phyloP scores from a whole-genome alignment of 53 echinoderm and acorn worm species.

The Actinopyga echinites region DNA sequence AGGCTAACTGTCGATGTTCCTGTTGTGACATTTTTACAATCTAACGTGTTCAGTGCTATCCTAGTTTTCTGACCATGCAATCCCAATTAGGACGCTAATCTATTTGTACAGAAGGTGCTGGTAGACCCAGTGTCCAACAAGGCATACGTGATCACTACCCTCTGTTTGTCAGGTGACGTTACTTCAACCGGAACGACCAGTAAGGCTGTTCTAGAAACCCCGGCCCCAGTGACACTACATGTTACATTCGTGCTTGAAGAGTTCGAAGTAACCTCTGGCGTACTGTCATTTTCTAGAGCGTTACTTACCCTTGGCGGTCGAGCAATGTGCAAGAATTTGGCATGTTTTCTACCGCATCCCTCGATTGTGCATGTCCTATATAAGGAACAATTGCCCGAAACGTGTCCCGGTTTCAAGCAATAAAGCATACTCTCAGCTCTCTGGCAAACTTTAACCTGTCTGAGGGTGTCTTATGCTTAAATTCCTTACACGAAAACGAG shows the following conservation, averaged over 20 bases:
- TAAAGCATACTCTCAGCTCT: constrained; percentile 36
- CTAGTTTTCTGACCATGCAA: background rate
- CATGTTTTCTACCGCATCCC: constrained; percentile 61
- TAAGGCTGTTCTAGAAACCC: constrained; percentile 48
- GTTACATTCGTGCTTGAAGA: background rate
- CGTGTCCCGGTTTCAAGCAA: constrained; percentile 47
- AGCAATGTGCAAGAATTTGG: constrained; percentile 52
- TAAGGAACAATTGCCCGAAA: constrained; percentile 33
- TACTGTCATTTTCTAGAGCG: background rate
- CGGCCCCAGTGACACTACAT: constrained; percentile 62
- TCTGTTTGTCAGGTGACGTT: background rate
- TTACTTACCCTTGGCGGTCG: background rate
- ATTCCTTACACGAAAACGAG: constrained; percentile 37
- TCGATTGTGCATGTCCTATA: constrained; percentile 42
- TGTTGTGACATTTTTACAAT: background rate
- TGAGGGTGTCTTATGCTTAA: constrained; percentile 35
- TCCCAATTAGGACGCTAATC: constrained; percentile 5
- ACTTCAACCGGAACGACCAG: constrained; percentile 60
- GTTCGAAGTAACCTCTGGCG: background rate
- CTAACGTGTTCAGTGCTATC: constrained; percentile 41
- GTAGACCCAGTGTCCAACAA: constrained; percentile 62
- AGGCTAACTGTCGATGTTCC: constrained; percentile 28
- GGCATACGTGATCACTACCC: constrained; percentile 31
- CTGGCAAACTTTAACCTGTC: constrained; percentile 39
- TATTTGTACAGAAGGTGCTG: constrained; percentile 48